These are phyloP conservation scores for Pseudanteris insignis DNA, from an alignment of 2,888 invertebrate genomes.

Conservation along the genomic window DNA sequence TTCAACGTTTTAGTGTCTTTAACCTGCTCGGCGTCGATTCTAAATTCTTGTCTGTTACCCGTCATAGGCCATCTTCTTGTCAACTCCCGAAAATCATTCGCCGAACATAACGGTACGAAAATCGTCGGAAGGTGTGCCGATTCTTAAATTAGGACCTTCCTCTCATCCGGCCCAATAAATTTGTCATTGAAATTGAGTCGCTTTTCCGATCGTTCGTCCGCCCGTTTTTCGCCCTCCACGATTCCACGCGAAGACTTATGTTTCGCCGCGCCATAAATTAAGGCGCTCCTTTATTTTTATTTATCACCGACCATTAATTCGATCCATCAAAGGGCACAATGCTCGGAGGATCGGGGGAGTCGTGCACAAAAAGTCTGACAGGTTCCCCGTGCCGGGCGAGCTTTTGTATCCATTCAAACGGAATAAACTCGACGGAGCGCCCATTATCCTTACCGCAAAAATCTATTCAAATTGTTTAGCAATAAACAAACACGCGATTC, in stretches of 20 bases:
- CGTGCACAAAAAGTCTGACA: slow-evolving; percentile 30
- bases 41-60: too few species aligned
- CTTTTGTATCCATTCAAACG: slow-evolving; percentile 25
- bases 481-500: too few species aligned
- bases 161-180: slow-evolving; percentile 14
- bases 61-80: too few species aligned
- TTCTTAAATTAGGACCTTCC: slow-evolving; percentile 9
- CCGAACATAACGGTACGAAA: too few species aligned
- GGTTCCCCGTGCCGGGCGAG: slow-evolving; percentile 32
- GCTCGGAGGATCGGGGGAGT: slow-evolving; percentile 23
- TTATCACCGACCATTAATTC: slow-evolving; percentile 38
- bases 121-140: too few species aligned
- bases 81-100: too few species aligned
- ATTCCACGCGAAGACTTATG: slow-evolving; percentile 26
- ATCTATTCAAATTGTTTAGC: too few species aligned
- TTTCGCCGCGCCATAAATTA: slow-evolving; percentile 31
- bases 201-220: slow-evolving; percentile 21
- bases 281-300: slow-evolving; percentile 38
- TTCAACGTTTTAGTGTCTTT: too few species aligned
- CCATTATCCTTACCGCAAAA: slow-evolving; percentile 7
- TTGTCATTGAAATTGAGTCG: slow-evolving; percentile 17
- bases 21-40: too few species aligned
- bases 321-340: slow-evolving; percentile 41
- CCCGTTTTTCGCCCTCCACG: slow-evolving; percentile 2
- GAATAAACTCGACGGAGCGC: slow-evolving; percentile 1